Conservation (phyloP, 92 coral and sea anemone genomes). For the Montipora capitata region DNA sequence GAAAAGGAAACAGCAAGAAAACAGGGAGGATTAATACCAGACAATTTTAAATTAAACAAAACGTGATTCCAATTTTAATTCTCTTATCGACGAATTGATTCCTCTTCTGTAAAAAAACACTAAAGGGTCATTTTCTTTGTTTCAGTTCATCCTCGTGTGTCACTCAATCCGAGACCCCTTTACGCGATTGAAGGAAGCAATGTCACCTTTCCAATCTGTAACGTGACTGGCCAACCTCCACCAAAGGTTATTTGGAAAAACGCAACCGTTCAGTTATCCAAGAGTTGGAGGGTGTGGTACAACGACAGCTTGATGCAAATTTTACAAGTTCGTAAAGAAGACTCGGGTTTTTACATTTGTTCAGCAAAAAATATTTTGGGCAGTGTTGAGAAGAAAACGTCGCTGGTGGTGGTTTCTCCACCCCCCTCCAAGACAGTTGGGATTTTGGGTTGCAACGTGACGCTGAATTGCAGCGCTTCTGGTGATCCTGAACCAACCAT, state of each 20-base stretch:
- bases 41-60: no score
- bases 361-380: constrained; percentile 49
- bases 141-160: constrained; percentile 60
- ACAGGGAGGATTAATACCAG: no score
- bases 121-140: background rate
- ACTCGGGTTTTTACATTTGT: constrained; percentile 52
- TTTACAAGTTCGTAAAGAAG: background rate
- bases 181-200: constrained; percentile 53
- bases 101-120: no score
- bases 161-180: constrained; percentile 40
- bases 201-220: constrained; percentile 70
- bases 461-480: constrained; percentile 29
- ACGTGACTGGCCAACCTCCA: constrained; percentile 67
- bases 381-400: background rate
- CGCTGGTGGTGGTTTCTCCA: constrained; percentile 19
- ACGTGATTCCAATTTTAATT: no score
- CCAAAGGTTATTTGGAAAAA: constrained; percentile 74
- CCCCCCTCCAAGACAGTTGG: constrained; percentile 3
- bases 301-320: constrained; percentile 15
- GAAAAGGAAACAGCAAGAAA: no score
- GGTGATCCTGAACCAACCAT: constrained; percentile 15
- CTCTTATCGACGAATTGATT: no score
- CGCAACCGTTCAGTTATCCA: constrained; percentile 34
- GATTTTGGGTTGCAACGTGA: background rate
- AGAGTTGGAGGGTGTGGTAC: constrained; percentile 3